A percentile compares a stretch with the other conserved stretches of the same genome.
These are phyloP conservation scores for Junonia oenone DNA, from an alignment of 2,888 invertebrate species.

Conservation along the genomic window DNA sequence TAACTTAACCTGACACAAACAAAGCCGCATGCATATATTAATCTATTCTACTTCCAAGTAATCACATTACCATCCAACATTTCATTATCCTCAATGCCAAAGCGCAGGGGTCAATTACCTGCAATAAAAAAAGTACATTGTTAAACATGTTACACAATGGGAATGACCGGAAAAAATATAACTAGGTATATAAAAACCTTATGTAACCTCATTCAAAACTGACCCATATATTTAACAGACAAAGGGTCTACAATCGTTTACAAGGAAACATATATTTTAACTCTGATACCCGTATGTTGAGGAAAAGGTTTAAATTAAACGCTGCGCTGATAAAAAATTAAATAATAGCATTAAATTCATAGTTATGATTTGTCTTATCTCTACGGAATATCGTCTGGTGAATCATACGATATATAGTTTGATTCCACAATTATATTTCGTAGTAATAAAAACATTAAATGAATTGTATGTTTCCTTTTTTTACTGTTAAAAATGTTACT, in stretches of 20 bases:
- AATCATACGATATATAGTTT: not conserved
- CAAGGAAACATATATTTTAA: not conserved
- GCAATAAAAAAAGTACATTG: conserved; percentile 46
- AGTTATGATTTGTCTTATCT: conserved; percentile 2
- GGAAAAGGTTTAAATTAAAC: conserved; percentile 15
- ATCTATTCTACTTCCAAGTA: conserved; percentile 15
- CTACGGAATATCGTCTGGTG: not conserved
- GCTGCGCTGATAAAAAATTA: conserved; percentile 5
- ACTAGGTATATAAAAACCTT: not conserved
- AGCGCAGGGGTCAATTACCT: conserved; percentile 58
- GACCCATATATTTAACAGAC: conserved; percentile 2
- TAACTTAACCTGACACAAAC: too few species aligned
- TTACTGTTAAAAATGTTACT: too few species aligned
- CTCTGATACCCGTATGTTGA: not conserved
- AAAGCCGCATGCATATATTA: not conserved
- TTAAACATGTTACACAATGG: conserved; percentile 38
- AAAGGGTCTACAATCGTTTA: not conserved
- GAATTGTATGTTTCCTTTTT: too few species aligned
- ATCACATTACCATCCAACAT: conserved; percentile 14
- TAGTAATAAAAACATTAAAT: too few species aligned
- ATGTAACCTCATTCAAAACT: conserved; percentile 4
- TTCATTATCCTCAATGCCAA: conserved; percentile 30
- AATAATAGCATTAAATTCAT: conserved; percentile 6
- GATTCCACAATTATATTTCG: too few species aligned
- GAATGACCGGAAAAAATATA: conserved; percentile 28